Evolutionary conservation across 2,888 invertebrate species (phyloP).

Genomic region (Margaritifera margaritifera): DNA sequence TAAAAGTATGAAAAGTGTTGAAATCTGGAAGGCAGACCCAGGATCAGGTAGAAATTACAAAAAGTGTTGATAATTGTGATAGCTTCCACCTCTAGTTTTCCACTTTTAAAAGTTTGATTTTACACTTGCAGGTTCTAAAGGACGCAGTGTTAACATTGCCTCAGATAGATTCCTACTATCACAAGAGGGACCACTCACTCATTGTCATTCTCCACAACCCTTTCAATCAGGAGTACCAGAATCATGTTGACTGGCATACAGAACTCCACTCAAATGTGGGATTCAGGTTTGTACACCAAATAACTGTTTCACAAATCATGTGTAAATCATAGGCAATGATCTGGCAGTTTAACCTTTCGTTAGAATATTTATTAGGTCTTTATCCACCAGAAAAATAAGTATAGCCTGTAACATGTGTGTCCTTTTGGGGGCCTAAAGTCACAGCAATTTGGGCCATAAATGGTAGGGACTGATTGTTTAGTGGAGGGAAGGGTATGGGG

Average conservation of each 20-base stretch:
- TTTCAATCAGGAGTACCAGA: conserved; percentile 59
- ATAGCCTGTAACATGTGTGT: too few species aligned
- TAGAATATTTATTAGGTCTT: too few species aligned
- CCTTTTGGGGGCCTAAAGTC: too few species aligned
- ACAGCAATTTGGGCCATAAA: too few species aligned
- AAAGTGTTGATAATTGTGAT: background rate
- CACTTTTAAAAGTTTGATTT: background rate
- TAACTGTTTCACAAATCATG: too few species aligned
- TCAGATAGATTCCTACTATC: conserved; percentile 69
- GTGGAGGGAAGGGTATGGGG: too few species aligned
- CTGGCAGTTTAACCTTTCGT: too few species aligned
- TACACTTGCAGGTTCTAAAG: conserved; percentile 56
- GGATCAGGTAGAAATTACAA: background rate
- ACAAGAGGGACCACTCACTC: conserved; percentile 68
- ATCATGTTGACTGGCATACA: conserved; percentile 65
- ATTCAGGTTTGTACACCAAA: conserved; percentile 62
- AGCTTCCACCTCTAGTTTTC: background rate
- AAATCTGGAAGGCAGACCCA: background rate
- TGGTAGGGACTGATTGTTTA: too few species aligned
- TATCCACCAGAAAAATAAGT: too few species aligned
- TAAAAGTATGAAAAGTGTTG: background rate
- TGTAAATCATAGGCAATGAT: too few species aligned
- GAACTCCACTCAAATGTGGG: conserved; percentile 72
- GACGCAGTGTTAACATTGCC: conserved; percentile 65
- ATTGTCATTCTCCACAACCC: conserved; percentile 71